A percentile compares a stretch with the other conserved stretches of the same genome.
Evolutionary conservation across 2,888 invertebrate genomes (phyloP).

Genomic region (Tiliacea citrago): DNA sequence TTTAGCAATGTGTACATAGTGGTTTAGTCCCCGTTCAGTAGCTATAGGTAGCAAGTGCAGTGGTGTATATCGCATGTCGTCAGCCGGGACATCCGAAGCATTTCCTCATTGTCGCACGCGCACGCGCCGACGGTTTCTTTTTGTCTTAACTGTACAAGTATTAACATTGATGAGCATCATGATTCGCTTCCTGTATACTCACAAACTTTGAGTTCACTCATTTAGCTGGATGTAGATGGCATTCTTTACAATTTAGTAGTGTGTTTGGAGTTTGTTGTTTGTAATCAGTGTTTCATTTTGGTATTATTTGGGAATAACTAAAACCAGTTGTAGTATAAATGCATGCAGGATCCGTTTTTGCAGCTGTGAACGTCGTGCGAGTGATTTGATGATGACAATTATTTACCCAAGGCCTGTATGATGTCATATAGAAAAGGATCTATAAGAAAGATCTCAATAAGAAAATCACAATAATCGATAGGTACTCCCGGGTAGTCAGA

Average conservation of each 20-base stretch:
- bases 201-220: slow-evolving; percentile 40
- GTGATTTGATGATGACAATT: background rate
- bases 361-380: background rate
- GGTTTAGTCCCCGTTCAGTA: slow-evolving; percentile 19
- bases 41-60: slow-evolving; percentile 12
- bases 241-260: slow-evolving; percentile 35
- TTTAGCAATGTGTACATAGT: slow-evolving; percentile 13
- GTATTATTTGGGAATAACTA: background rate
- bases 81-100: slow-evolving; percentile 75
- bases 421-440: background rate
- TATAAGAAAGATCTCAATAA: background rate
- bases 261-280: background rate
- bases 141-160: slow-evolving; percentile 72
- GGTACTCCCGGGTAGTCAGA: background rate
- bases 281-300: background rate
- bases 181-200: slow-evolving; percentile 64
- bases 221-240: slow-evolving; percentile 30
- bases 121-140: slow-evolving; percentile 71
- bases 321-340: background rate
- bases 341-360: background rate
- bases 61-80: slow-evolving; percentile 65
- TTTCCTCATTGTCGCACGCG: slow-evolving; percentile 83
- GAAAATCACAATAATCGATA: background rate
- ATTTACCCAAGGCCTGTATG: background rate
- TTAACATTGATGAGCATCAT: slow-evolving; percentile 70